Percentiles rank a stretch among this genome's conserved stretches.
Conservation (phyloP, 2,113 vertebrate species). For the Corythornis madagascariensis region DNA sequence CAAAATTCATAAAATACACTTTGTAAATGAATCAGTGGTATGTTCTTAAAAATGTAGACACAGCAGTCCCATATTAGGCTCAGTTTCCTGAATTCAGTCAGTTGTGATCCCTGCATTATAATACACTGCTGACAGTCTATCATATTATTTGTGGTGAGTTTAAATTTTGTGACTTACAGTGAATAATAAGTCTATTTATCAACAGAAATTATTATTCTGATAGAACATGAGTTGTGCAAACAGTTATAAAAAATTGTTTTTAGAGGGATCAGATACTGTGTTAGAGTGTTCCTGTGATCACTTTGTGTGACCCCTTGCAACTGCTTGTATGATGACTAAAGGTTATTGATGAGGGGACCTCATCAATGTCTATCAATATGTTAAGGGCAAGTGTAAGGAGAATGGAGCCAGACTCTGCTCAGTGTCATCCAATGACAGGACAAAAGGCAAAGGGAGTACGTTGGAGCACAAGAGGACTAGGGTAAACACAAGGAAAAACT, state of each 20-base stretch:
- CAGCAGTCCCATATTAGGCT: neutral
- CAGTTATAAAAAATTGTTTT: neutral
- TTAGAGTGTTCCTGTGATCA: neutral
- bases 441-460: too few relatives aligned
- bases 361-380: too few relatives aligned
- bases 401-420: too few relatives aligned
- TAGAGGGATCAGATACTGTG: accelerated
- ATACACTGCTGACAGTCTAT: neutral
- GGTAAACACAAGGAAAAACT: too few relatives aligned
- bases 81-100: neutral
- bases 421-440: too few relatives aligned
- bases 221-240: neutral
- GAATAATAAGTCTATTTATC: neutral
- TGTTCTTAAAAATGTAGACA: neutral
- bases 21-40: neutral
- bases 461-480: too few relatives aligned
- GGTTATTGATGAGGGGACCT: too few relatives aligned
- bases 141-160: neutral
- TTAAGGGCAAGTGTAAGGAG: too few relatives aligned
- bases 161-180: neutral
- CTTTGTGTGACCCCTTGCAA: neutral
- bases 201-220: neutral
- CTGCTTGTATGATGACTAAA: neutral
- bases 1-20: neutral
- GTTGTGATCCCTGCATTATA: neutral